Base-by-base conservation (phyloP, 2,888 invertebrate genomes). In the Metacarcinus magister region DNA sequence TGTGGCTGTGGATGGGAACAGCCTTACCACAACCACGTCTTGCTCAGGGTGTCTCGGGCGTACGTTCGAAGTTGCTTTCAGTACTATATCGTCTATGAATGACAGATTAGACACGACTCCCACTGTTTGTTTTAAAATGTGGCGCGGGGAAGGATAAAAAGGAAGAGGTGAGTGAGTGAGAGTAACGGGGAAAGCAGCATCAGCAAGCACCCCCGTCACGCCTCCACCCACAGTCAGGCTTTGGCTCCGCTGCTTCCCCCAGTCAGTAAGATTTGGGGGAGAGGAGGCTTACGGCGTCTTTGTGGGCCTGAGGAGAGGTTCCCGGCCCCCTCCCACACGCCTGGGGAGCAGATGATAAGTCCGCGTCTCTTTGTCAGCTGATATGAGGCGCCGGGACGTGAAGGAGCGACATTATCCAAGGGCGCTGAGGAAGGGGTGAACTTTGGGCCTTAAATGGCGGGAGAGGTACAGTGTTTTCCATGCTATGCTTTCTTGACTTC, bases 271-370 rank as follows among this genome's bases (percentile, higher is more conserved):
- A 82, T 82, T 82, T 82, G 32, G 82, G 82, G 82, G 82, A n/a
- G 32, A 82, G 82, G 82, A 82, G 82, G 82, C 82, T 82, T 82
- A 82, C 10, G 82, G 82, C 82, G 82, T 82, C 82, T 82, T 82
- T 82, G 82, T 82, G 82, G 32, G 82, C 82, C 32, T 2, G 82
- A 10, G 82, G 82, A 82, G 32, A 32, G 82, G 82, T 32, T 28
- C 28, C 32, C 82, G 32, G 32, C 82, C 67, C 67, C 67, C 67
- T 67, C 23, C 67, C 67, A 28, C 32, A 82, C 82, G 82, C 82
- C 82, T 82, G 82, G 82, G 82, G 82, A 82, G 32, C 32, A 28
- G 82, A 32, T 82, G 82, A 82, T 82, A 82, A 82, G 82, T 82
- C 82, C 82, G 82, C 28, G 82, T 82, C 82, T 13, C 82, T 82